A percentile compares a stretch with the other conserved stretches of the same genome.
Conservation (phyloP, 2,888 invertebrate genomes). For the Tinea trinotella region DNA sequence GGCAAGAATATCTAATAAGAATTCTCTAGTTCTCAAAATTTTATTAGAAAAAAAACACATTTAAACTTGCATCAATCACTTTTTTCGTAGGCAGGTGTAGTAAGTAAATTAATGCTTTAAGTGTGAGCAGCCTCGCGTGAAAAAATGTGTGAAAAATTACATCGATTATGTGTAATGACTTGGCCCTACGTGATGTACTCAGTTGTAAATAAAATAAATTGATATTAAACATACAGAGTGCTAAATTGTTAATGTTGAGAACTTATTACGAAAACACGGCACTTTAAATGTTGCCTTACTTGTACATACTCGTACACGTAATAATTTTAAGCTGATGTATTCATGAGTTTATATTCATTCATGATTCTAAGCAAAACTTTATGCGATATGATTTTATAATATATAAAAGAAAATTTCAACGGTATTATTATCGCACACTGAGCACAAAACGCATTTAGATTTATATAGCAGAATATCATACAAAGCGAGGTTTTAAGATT, state of each 20-base stretch:
- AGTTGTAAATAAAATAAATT: background rate
- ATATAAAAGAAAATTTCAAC: too few species aligned
- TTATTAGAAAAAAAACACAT: background rate
- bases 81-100: constrained; percentile 49
- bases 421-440: background rate
- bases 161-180: constrained; percentile 51
- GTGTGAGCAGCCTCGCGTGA: constrained; percentile 43
- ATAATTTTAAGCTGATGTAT: too few species aligned
- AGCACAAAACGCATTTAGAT: background rate
- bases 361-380: too few species aligned
- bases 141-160: constrained; percentile 62
- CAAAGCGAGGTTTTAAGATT: background rate
- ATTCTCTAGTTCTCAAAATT: background rate
- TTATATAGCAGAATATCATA: background rate
- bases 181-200: constrained; percentile 1
- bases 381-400: too few species aligned
- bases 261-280: too few species aligned
- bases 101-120: constrained; percentile 46
- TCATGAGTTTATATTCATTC: too few species aligned
- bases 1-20: too few species aligned
- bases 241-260: background rate
- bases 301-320: too few species aligned
- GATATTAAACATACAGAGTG: background rate
- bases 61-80: constrained; percentile 51
- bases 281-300: too few species aligned